Evolutionary conservation across 1,140 invertebrate genomes (phyloP), one percentile per base, ranked within the genome.

Genomic region (Plectus sambesii): DNA sequence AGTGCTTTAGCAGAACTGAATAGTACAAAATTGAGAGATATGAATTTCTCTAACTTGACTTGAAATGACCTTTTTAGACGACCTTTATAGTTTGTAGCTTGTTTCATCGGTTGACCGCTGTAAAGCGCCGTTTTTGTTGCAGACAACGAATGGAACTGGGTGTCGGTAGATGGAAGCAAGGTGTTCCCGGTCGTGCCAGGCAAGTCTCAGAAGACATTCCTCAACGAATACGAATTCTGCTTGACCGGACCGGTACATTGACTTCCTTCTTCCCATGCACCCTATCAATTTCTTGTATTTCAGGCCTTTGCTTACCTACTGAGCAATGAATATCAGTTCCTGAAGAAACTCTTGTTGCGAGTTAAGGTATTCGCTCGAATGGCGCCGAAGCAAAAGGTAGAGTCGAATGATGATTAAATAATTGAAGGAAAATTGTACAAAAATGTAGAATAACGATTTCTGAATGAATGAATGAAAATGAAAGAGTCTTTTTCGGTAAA

Each of bases 351-450:
- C 23, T 71, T 98, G 57, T 85, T 88, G 0, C 79, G 84, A 63
- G 77, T 96, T 5, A 79, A 81, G 42, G 83, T 96, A 2, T 94
- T 86, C 73, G 89, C 90, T 2, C 75, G 90, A 59, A 88, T 93
- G 64, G 85, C 85, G 9, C 90, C 90, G 2, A 94, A 93, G 66
- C 89, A 96, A 69, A 96, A 96, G 49, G 70, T 71, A 55, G 23
- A 17, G 19, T 12, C 9, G 19, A 12, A 0, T n/a, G n/a, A n/a
- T n/a, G n/a, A n/a, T n/a, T n/a, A n/a, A n/a, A n/a, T n/a, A n/a
- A 6, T 4, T 42, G 9, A 9, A 4, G 5, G 6, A 47, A 19
- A 19, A 19, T 6, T 22, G n/a, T 23, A 12, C 8, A 6, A 8
- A 24, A 12, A 27, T 5, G 1, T n/a, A 39, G 35, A 23, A 25